A percentile compares a stretch with the other conserved stretches of the same genome.
These are phyloP conservation scores for Enteromius treurensis DNA, from an alignment of 2,797 vertebrate genomes.

Conservation along the genomic window DNA sequence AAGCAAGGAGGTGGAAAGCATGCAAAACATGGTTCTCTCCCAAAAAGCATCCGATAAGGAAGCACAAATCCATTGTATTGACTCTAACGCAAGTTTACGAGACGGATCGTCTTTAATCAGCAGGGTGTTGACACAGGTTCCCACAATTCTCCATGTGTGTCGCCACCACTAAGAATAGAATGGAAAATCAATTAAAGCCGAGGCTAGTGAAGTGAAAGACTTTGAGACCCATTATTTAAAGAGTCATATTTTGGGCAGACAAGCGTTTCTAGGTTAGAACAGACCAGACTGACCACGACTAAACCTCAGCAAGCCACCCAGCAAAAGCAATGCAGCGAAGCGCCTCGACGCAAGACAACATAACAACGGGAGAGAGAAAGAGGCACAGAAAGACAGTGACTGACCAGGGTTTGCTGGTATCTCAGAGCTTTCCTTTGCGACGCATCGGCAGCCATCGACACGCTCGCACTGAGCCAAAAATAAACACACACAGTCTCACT, in stretches of 20 bases:
- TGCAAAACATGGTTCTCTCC: background rate
- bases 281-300: conserved; percentile 25
- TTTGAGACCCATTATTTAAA: conserved; percentile 45
- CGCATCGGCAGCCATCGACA: conserved; percentile 89
- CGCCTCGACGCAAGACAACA: conserved; percentile 31
- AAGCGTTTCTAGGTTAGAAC: conserved; percentile 45
- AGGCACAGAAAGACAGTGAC: conserved; percentile 43
- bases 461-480: conserved; percentile 84
- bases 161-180: conserved; percentile 56
- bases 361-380: conserved; percentile 56
- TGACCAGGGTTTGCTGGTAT: conserved; percentile 79
- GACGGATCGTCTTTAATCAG: conserved; percentile 19
- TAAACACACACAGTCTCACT: conserved; percentile 78
- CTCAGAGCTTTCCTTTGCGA: conserved; percentile 87
- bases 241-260: conserved; percentile 42
- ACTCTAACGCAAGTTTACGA: conserved; percentile 10
- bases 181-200: conserved; percentile 56
- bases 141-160: conserved; percentile 27
- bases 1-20: conserved; percentile 3
- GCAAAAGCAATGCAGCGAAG: conserved; percentile 38
- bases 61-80: background rate
- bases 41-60: background rate
- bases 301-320: conserved; percentile 45
- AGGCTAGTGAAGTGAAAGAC: conserved; percentile 42
- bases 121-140: conserved; percentile 37